phyloP scores from a whole-genome alignment of 2,888 invertebrate genomes.

The Serripes groenlandicus region DNA sequence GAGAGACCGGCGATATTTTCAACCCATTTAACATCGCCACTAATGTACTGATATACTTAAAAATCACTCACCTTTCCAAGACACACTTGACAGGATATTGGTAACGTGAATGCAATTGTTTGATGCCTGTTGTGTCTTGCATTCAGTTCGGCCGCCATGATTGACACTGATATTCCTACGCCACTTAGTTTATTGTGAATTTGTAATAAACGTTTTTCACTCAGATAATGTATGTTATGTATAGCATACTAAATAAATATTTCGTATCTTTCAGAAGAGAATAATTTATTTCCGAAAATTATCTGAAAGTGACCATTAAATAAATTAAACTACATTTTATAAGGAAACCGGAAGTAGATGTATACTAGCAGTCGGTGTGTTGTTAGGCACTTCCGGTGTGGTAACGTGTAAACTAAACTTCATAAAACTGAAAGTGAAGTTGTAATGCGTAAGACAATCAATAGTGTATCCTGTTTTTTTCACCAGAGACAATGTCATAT shows the following conservation, averaged over 20 bases:
- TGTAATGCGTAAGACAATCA: too few species aligned
- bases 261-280: too few species aligned
- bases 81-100: constrained; percentile 85
- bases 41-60: background rate
- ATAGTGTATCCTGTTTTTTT: background rate
- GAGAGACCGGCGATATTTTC: background rate
- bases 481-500: background rate
- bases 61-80: constrained; percentile 82
- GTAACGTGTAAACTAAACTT: constrained; percentile 46
- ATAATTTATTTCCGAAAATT: too few species aligned
- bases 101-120: constrained; percentile 82
- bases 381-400: constrained; percentile 72
- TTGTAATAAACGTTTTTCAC: too few species aligned
- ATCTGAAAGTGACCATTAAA: too few species aligned
- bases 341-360: background rate
- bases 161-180: too few species aligned
- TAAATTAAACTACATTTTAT: constrained; percentile 5
- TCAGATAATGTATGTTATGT: too few species aligned
- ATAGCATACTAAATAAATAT: too few species aligned
- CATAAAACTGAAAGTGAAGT: background rate
- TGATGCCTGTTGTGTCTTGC: constrained; percentile 76
- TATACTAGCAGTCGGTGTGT: constrained; percentile 27
- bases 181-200: too few species aligned
- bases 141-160: constrained; percentile 78
- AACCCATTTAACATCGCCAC: background rate